Percentiles rank a stretch among this genome's conserved stretches.
Evolutionary conservation across 2,888 invertebrate genomes (phyloP).

Genomic region (Sminthurides aquaticus): DNA sequence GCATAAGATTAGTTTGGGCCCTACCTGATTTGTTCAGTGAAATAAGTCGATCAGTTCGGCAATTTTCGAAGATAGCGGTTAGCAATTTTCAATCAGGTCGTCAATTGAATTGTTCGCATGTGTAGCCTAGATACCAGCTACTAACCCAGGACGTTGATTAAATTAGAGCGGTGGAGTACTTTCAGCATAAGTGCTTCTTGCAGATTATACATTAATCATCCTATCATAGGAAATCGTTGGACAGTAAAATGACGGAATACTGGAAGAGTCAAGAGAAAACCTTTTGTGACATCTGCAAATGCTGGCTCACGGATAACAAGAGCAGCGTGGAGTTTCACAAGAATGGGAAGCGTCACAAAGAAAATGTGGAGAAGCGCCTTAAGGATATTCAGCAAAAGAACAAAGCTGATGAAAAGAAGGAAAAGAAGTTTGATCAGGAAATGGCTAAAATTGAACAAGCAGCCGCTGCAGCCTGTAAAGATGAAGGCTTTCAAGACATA

Average conservation of each 20-base stretch:
- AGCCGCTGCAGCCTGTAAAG: slow-evolving; percentile 76
- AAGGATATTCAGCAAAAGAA: slow-evolving; percentile 77
- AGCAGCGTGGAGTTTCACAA: slow-evolving; percentile 92
- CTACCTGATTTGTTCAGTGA: too few species aligned
- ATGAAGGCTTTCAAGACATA: slow-evolving; percentile 61
- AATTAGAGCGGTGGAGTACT: too few species aligned
- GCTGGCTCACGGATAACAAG: slow-evolving; percentile 97
- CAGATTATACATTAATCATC: too few species aligned
- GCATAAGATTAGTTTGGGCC: too few species aligned
- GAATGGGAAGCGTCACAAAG: slow-evolving; percentile 83
- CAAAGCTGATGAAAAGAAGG: slow-evolving; percentile 67
- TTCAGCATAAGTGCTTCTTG: too few species aligned
- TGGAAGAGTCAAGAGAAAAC: slow-evolving; percentile 95
- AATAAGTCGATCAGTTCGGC: too few species aligned
- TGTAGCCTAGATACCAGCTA: too few species aligned
- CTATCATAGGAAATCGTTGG: too few species aligned
- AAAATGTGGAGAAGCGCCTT: slow-evolving; percentile 79
- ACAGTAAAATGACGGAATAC: slow-evolving; percentile 71
- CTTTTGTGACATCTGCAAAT: slow-evolving; percentile 95
- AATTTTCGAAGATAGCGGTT: too few species aligned
- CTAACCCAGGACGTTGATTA: too few species aligned
- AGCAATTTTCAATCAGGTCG: too few species aligned
- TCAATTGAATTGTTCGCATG: too few species aligned
- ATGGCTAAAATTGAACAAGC: slow-evolving; percentile 82
- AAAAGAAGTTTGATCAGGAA: slow-evolving; percentile 65